phyloP scores from a whole-genome alignment of 1,140 invertebrate genomes.

The Lordiphosa clarofinis region DNA sequence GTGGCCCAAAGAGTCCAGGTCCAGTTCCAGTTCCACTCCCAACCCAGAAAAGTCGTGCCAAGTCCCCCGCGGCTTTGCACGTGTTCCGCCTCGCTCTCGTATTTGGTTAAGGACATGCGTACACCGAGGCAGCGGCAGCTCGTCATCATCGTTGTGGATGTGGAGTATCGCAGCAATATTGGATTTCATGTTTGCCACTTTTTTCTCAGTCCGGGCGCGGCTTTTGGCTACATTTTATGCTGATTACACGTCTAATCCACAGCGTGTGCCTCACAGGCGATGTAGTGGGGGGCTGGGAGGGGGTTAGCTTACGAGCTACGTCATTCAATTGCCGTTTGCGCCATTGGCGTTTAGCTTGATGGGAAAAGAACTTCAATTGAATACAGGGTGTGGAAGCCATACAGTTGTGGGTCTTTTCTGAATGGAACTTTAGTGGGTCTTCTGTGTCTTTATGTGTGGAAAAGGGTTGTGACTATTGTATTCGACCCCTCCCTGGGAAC shows the following conservation, averaged over 20 bases:
- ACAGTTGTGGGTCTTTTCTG: background rate
- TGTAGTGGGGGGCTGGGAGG: background rate
- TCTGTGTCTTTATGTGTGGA: constrained; percentile 4
- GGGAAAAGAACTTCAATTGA: constrained; percentile 43
- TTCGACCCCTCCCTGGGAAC: too few species aligned
- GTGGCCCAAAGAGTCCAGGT: constrained; percentile 33
- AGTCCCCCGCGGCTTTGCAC: constrained; percentile 78
- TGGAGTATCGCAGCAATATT: constrained; percentile 72
- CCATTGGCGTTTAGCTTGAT: constrained; percentile 58
- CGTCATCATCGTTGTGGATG: constrained; percentile 16
- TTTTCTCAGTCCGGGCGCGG: constrained; percentile 34
- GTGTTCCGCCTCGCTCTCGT: constrained; percentile 56
- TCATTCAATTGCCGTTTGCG: constrained; percentile 64
- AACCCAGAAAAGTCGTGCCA: constrained; percentile 73
- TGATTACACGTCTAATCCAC: constrained; percentile 77
- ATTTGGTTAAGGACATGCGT: constrained; percentile 75
- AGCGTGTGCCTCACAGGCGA: constrained; percentile 53
- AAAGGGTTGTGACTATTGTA: too few species aligned
- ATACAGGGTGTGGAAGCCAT: constrained; percentile 50
- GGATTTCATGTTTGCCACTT: constrained; percentile 76
- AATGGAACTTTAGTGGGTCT: background rate
- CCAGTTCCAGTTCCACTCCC: constrained; percentile 30
- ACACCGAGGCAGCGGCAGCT: constrained; percentile 12
- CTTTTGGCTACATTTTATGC: constrained; percentile 72
- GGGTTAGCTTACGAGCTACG: constrained; percentile 12